A percentile compares a stretch with the other conserved stretches of the same genome.
Evolutionary conservation across 1,140 invertebrate species (phyloP).

Genomic region (Psilanteris sp.): DNA sequence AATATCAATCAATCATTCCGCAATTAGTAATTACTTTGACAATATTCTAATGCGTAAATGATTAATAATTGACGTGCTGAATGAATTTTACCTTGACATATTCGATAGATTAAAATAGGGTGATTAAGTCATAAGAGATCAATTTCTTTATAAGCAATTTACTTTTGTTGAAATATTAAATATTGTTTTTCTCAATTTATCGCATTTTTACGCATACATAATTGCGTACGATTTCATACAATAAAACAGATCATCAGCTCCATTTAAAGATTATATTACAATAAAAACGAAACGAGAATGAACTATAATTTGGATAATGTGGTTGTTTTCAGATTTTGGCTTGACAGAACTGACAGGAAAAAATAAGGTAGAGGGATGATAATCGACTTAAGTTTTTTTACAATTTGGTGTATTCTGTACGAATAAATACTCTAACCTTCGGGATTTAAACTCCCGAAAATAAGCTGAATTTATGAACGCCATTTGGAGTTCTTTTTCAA

Average conservation of each 20-base stretch:
- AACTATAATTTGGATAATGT: constrained; percentile 15
- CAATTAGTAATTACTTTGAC: constrained; percentile 43
- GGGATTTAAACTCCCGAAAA: constrained; percentile 55
- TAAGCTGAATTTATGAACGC: constrained; percentile 77
- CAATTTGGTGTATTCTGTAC: constrained; percentile 69
- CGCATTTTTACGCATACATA: too few species aligned
- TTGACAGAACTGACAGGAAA: constrained; percentile 31
- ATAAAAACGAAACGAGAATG: constrained; percentile 7
- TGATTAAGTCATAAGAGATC: constrained; percentile 32
- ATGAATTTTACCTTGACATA: constrained; percentile 48
- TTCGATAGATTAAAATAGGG: constrained; percentile 5
- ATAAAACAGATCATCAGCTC: too few species aligned
- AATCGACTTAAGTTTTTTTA: constrained; percentile 76
- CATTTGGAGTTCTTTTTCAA: constrained; percentile 59
- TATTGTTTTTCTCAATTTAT: too few species aligned
- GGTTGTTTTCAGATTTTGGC: constrained; percentile 40
- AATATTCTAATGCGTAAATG: constrained; percentile 31
- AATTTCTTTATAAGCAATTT: neutral
- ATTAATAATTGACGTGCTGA: constrained; percentile 21
- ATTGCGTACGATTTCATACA: too few species aligned
- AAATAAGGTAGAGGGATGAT: constrained; percentile 60
- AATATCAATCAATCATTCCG: constrained; percentile 39
- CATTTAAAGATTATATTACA: too few species aligned
- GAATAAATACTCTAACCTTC: constrained; percentile 69
- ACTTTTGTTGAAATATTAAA: too few species aligned